Conservation (phyloP, 2,113 vertebrate genomes). For the Agapornis roseicollis region DNA sequence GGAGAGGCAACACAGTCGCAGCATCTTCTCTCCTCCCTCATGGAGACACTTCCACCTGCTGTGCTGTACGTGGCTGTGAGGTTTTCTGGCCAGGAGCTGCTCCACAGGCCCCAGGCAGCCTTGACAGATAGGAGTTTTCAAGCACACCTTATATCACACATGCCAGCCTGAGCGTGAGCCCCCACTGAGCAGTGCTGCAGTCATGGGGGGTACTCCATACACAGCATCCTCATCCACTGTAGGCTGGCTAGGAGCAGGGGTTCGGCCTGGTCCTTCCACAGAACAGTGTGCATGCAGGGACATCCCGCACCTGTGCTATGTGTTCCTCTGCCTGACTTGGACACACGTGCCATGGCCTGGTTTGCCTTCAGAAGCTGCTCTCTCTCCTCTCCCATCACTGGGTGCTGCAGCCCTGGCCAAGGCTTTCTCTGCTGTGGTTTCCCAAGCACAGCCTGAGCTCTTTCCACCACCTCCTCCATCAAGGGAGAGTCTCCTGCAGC, state of each 20-base stretch:
- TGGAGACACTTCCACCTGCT: not conserved
- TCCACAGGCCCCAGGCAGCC: not conserved
- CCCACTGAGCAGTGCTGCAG: not conserved
- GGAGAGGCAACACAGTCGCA: not conserved
- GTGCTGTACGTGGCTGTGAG: not conserved
- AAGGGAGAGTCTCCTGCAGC: not conserved
- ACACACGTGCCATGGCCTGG: rapidly evolving
- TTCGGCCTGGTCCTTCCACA: not conserved
- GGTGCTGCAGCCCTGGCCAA: rapidly evolving
- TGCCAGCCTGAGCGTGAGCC: rapidly evolving
- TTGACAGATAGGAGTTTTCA: not conserved
- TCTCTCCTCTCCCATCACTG: not conserved
- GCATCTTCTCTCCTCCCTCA: not conserved
- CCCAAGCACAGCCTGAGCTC: rapidly evolving
- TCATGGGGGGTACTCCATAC: not conserved
- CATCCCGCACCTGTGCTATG: not conserved
- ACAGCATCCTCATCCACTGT: not conserved
- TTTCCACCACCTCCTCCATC: not conserved
- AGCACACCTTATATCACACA: not conserved
- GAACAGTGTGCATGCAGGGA: not conserved
- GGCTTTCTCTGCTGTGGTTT: not conserved
- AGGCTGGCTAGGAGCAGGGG: not conserved
- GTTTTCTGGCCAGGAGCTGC: not conserved
- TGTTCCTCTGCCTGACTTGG: not conserved
- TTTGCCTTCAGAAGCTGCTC: not conserved